These are phyloP conservation scores for Acleris sparsana DNA, from an alignment of 2,888 invertebrate genomes.

Conservation along the genomic window DNA sequence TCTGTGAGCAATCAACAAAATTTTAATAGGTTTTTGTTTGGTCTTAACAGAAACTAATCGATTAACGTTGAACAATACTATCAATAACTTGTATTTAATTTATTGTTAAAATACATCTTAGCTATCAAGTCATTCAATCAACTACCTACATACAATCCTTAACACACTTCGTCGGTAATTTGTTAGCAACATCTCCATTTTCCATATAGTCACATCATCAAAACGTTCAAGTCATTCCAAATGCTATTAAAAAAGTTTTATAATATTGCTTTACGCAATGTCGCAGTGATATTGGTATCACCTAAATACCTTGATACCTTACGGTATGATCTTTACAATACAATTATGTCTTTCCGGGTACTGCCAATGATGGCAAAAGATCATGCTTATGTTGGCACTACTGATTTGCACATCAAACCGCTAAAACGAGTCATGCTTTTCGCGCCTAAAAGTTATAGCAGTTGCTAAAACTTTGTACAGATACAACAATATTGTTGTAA, in stretches of 20 bases:
- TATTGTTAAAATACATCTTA: constrained; percentile 43
- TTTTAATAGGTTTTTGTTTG: constrained; percentile 45
- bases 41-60: constrained; percentile 40
- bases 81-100: constrained; percentile 18
- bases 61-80: constrained; percentile 1
- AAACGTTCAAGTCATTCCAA: constrained; percentile 42
- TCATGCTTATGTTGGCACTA: constrained; percentile 21
- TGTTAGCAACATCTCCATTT: constrained; percentile 24
- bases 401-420: constrained; percentile 3
- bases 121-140: constrained; percentile 40
- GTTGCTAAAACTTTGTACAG: constrained; percentile 15
- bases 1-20: constrained; percentile 63
- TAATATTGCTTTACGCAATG: constrained; percentile 57
- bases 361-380: constrained; percentile 9
- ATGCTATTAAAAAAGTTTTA: constrained; percentile 54
- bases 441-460: constrained; percentile 17
- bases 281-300: constrained; percentile 35
- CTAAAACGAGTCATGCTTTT: constrained; percentile 17
- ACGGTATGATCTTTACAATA: background rate
- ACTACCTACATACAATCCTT: constrained; percentile 33
- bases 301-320: constrained; percentile 34
- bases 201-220: constrained; percentile 17
- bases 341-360: constrained; percentile 24
- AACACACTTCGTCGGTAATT: background rate
- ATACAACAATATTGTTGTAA: constrained; percentile 44